Base-by-base conservation (phyloP, 1,140 invertebrate genomes). In the Microvelia longipes region DNA sequence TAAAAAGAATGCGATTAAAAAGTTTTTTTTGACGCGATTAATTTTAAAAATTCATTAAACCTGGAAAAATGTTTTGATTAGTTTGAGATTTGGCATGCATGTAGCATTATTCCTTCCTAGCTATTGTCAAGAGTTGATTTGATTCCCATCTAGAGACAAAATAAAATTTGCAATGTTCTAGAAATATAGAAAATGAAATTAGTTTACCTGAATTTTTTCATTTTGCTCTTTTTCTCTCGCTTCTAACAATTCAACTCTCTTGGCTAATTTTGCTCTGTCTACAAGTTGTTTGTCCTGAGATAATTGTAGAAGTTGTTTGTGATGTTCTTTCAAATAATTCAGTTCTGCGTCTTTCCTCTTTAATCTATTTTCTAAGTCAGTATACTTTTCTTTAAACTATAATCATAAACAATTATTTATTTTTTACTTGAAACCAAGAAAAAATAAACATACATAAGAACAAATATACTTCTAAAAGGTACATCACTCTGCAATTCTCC, bases 241-340 rank as follows among this genome's bases (percentile, higher is more conserved):
- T 70, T 84, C 85, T 69, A 90, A 77, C 19, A 86, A 84, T 13
- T 83, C 79, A 19, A 90, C 78, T 77, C 87, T 83, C 14, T 82
- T 79, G 73, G 86, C 83, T 2, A 91, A 79, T 75, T 87, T 87
- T 73, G 90, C 88, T 29, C 90, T 82, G 72, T 90, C 88, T 27
- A 82, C 81, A 2, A 91, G 82, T 75, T 89, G 87, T 73, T 83
- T 86, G 75, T 90, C 87, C 77, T 85, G 89, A 74, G 85, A 88
- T 5, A 90, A 78, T 72, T 86, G 82, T 66, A 85, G 76, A 69
- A 90, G 80, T 78, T 88, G 87, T 74, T 85, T 85, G 68, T 86
- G 82, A 68, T 85, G 80, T 66, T 81, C 79, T 73, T 85, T 85
- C 28, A 90, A 76, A 73, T 85, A 85, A 70, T 29, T 50, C n/a